Conservation (phyloP, 2,888 invertebrate species). For the Nudaria mundana region DNA sequence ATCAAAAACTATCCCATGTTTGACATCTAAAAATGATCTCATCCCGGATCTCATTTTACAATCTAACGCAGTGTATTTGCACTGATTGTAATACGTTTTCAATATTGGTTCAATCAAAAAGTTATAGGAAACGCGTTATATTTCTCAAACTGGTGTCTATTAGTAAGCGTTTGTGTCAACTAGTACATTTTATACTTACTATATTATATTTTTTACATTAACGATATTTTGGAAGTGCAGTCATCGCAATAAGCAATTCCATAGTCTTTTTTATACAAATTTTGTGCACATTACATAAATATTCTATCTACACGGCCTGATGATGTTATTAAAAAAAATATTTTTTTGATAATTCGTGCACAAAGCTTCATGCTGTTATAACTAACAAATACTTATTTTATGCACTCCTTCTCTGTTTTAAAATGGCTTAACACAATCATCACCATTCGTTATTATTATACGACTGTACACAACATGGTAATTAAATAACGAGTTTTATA, state of each 20-base stretch:
- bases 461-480: slow-evolving; percentile 15
- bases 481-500: slow-evolving; percentile 8
- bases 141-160: slow-evolving; percentile 24
- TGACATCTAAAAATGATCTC: too few relatives aligned
- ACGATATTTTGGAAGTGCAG: slow-evolving; percentile 24
- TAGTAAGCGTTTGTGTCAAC: slow-evolving; percentile 40
- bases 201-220: slow-evolving; percentile 5
- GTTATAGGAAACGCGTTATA: slow-evolving; percentile 34
- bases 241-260: slow-evolving; percentile 12
- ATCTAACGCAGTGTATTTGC: slow-evolving; percentile 5
- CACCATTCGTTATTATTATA: neutral
- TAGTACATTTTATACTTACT: slow-evolving; percentile 19
- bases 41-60: too few relatives aligned
- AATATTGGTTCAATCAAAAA: neutral
- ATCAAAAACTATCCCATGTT: too few relatives aligned
- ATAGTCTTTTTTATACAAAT: slow-evolving; percentile 14
- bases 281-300: slow-evolving; percentile 21
- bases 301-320: slow-evolving; percentile 14
- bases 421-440: too few relatives aligned
- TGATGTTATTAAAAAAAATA: neutral
- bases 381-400: too few relatives aligned
- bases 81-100: slow-evolving; percentile 7
- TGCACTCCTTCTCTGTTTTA: too few relatives aligned
- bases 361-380: neutral
- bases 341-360: neutral